Evolutionary conservation across 2,888 invertebrate species (phyloP), one percentile per base, ranked within the genome.

Genomic region (Cancer borealis): DNA sequence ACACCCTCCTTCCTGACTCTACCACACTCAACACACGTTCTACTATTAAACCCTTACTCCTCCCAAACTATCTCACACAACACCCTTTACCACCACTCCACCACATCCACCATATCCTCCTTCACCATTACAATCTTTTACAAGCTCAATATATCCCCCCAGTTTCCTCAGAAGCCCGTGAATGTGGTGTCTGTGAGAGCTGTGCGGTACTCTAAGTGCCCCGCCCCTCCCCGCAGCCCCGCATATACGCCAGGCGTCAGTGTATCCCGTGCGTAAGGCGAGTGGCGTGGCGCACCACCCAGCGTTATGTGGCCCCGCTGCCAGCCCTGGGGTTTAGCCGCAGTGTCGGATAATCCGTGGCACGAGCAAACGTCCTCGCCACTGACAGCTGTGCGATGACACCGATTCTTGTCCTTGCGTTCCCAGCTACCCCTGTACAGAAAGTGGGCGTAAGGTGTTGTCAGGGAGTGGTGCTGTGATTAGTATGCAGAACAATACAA

Each of bases 301-400:
- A 3, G 66, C 3, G 6, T 92, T 92, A 92, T 94, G 94, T n/a
- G 21, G 79, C 84, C 21, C 94, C 89, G 79, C 89, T 92, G 92
- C 17, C 26, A 73, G 46, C 94, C 88, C 92, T 88, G 92, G 26
- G 90, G 94, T 94, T 92, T 94, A 94, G 94, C 94, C 94, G 94
- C 94, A 94, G 94, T 92, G 94, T 94, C 90, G 94, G 94, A 94
- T 94, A 94, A 94, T 94, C 94, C 94, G 89, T 90, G 94, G 92
- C 90, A 92, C 73, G 94, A 94, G 92, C 3, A 39, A 84, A 30
- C 87, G 90, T 79, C 46, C 45, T 89, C 90, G 45, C 26, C 21
- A 79, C n/a, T 94, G 94, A 45, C 94, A 26, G 92, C 39, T 14
- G 88, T 47, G 73, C 89, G 94, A 92, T 10, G 73, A 93, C 73